Percentiles rank a stretch among this genome's conserved stretches.
Conservation (phyloP, 2,888 invertebrate species). For the Hesperia comma region DNA sequence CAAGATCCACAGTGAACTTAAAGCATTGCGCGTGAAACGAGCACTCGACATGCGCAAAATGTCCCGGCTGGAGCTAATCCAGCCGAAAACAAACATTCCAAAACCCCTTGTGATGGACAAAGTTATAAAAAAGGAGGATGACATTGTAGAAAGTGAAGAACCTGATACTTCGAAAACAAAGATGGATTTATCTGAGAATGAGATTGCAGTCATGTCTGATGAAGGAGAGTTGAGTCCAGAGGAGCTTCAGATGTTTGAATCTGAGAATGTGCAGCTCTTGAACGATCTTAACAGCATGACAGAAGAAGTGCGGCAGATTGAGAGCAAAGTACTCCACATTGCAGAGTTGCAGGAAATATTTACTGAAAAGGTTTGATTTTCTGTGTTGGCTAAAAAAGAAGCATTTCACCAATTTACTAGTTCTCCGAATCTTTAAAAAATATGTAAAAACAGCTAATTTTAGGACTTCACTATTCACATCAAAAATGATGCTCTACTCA, state of each 20-base stretch:
- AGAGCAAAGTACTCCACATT: constrained; percentile 97
- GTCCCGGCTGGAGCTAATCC: constrained; percentile 85
- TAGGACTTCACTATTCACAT: too few relatives aligned
- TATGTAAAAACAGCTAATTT: too few relatives aligned
- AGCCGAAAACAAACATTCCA: constrained; percentile 60
- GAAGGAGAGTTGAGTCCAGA: constrained; percentile 90
- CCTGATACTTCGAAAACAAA: constrained; percentile 53
- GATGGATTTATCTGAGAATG: constrained; percentile 72
- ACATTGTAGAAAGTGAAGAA: constrained; percentile 45
- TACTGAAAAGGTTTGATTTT: constrained; percentile 90
- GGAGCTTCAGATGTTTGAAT: constrained; percentile 96
- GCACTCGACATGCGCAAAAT: constrained; percentile 93
- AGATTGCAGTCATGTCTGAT: constrained; percentile 77
- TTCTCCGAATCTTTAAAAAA: too few relatives aligned
- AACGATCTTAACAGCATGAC: constrained; percentile 94
- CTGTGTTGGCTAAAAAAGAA: too few relatives aligned
- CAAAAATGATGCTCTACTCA: too few relatives aligned
- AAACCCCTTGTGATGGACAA: constrained; percentile 64
- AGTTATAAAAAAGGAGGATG: constrained; percentile 53
- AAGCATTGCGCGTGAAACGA: constrained; percentile 93
- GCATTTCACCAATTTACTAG: too few relatives aligned
- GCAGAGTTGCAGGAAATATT: constrained; percentile 97
- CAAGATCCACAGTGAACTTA: constrained; percentile 94
- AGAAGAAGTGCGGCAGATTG: constrained; percentile 95
- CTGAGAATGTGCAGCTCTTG: constrained; percentile 94